Conservation (phyloP, 2,797 vertebrate species). For the Gallinago stenura region DNA sequence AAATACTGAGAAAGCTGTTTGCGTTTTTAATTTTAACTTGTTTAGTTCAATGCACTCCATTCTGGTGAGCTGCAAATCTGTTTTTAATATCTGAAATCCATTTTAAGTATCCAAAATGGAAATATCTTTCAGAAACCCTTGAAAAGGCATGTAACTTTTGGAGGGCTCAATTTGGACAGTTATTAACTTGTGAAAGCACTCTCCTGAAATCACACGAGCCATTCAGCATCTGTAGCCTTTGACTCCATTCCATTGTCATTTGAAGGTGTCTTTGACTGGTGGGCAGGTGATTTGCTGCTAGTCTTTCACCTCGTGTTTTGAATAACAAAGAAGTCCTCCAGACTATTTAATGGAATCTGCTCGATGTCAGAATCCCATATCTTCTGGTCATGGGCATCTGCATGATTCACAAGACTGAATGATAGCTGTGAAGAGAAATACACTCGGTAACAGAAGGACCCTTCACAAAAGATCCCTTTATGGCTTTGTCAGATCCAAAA, state of each 20-base stretch:
- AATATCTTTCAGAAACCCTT: neutral
- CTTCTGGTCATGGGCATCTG: slow-evolving; percentile 19
- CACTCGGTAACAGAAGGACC: neutral
- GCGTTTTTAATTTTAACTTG: neutral
- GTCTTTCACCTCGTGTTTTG: slow-evolving; percentile 2
- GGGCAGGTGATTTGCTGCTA: slow-evolving; percentile 2
- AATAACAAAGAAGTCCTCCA: slow-evolving; percentile 37
- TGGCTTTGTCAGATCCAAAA: neutral
- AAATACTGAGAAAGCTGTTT: neutral
- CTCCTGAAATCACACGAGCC: neutral
- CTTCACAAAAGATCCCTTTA: neutral
- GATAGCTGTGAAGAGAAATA: neutral
- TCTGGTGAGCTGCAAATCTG: neutral
- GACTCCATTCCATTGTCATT: neutral
- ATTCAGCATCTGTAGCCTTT: slow-evolving; percentile 1
- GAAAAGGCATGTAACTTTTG: neutral
- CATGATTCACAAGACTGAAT: neutral
- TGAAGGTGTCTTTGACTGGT: neutral
- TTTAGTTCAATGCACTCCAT: neutral
- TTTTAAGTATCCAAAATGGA: neutral
- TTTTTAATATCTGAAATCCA: neutral
- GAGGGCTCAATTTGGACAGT: neutral
- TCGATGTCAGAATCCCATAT: neutral
- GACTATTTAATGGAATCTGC: neutral
- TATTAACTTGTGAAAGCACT: slow-evolving; percentile 1